Conservation (phyloP, 2,888 invertebrate species). For the Neoitamus cyanurus region DNA sequence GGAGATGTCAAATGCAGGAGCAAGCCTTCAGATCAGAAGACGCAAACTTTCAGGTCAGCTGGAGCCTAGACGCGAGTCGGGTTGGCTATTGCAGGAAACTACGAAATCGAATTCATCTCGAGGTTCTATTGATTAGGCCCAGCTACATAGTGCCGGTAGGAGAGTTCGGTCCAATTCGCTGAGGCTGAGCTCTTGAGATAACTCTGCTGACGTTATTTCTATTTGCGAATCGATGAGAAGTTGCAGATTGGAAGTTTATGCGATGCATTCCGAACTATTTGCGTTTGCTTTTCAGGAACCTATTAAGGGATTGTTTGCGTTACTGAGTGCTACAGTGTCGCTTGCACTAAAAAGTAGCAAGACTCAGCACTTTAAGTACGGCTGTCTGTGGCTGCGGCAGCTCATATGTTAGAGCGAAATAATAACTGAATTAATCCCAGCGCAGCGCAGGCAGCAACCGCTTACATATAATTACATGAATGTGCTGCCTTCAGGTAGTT, state of each 20-base stretch:
- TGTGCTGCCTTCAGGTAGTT: not conserved
- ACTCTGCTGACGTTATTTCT: constrained; percentile 18
- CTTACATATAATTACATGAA: not conserved
- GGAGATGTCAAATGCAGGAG: not conserved
- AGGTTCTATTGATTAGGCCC: constrained; percentile 14
- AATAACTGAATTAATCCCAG: not conserved
- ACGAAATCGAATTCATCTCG: constrained; percentile 24
- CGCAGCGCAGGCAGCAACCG: not conserved
- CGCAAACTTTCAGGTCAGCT: not conserved
- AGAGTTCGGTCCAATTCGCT: not conserved
- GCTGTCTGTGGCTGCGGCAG: not conserved
- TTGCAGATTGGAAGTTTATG: not conserved
- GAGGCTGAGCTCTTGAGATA: not conserved
- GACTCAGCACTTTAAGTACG: not conserved
- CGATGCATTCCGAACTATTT: not conserved
- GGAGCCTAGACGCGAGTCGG: not conserved
- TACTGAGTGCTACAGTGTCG: constrained; percentile 1
- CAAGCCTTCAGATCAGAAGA: not conserved
- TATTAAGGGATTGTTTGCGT: not conserved
- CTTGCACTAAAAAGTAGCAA: not conserved
- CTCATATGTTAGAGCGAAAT: not conserved
- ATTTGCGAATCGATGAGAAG: constrained; percentile 24
- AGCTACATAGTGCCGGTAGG: not conserved
- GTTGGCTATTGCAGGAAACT: not conserved
- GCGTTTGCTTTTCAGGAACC: constrained; percentile 2